phyloP scores from a whole-genome alignment of 1,140 invertebrate genomes.

The Ectropis grisescens region DNA sequence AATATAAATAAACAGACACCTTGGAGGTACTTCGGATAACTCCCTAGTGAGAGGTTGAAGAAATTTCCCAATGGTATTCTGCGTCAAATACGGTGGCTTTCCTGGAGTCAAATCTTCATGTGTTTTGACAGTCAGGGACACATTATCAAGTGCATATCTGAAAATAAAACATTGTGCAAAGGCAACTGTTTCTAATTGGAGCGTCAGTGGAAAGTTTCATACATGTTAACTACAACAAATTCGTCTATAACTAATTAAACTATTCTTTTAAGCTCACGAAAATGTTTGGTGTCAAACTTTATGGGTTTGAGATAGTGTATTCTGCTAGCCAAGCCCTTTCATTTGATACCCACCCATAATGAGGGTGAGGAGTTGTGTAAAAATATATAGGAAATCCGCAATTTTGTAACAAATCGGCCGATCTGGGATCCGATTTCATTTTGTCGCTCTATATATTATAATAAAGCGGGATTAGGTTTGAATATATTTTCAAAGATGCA shows the following conservation, averaged over 20 bases:
- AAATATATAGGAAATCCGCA: too few relatives aligned
- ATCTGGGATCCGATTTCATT: neutral
- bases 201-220: neutral
- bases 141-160: conserved; percentile 31
- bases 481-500: too few relatives aligned
- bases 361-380: neutral
- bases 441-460: neutral
- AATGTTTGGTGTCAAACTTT: neutral
- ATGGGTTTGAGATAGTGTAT: neutral
- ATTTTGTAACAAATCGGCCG: too few relatives aligned
- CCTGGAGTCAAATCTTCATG: conserved; percentile 35
- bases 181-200: too few relatives aligned
- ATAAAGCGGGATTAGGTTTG: neutral
- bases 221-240: neutral
- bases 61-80: conserved; percentile 32
- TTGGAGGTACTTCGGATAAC: conserved; percentile 29
- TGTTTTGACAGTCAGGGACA: conserved; percentile 25
- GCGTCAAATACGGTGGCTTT: conserved; percentile 34
- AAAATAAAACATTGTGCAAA: conserved; percentile 9
- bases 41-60: conserved; percentile 36
- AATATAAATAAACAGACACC: too few relatives aligned
- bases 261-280: neutral
- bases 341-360: too few relatives aligned
- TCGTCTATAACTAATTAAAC: neutral
- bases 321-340: too few relatives aligned